Base-by-base conservation (phyloP, 2,113 vertebrate species). In the Oncorhynchus tshawytscha region DNA sequence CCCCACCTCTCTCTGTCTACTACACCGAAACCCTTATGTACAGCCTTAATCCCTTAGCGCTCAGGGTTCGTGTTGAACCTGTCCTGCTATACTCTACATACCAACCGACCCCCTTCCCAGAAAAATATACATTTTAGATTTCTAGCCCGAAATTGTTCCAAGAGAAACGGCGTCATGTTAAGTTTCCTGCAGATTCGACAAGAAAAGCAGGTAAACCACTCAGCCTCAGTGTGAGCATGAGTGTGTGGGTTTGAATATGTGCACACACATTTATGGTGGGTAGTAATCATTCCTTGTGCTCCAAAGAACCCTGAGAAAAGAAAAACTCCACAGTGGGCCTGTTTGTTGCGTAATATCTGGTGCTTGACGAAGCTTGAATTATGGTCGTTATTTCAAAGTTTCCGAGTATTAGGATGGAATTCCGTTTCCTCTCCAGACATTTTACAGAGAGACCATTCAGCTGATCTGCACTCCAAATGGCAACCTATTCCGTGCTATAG, bases 361-460 rank as follows among this genome's bases (percentile, higher is more conserved):
- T 83, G 57, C 74, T 83, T 78, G 86, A 90, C 81, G 81, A 82
- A 81, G 82, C 84, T 70, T 89, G 80, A 88, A 89, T 85, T 84
- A 82, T 81, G 76, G 74, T 29, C 72, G 59, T 72, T 64, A 65
- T 83, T 87, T 87, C 51, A 76, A 62, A 80, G 72, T 81, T 86
- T 82, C 76, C 60, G 71, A 82, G 73, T 76, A 81, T 79, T 45
- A 25, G 49, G 60, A 75, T 74, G 69, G 70, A 82, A 78, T 82
- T 83, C 76, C 79, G 39, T 48, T 71, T 65, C 29, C 66, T 70
- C 74, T 75, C 66, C 66, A 67, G 24, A 7, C 24, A 4, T 84
- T 45, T 11, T 45, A 45, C 39, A 45, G 39, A 45, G 39, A 45
- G 39, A 45, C 39, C 9, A 45, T 45, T 45, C 39, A 45, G 39